Conservation (phyloP, 2,888 invertebrate species). For the Brassicogethes aeneus region DNA sequence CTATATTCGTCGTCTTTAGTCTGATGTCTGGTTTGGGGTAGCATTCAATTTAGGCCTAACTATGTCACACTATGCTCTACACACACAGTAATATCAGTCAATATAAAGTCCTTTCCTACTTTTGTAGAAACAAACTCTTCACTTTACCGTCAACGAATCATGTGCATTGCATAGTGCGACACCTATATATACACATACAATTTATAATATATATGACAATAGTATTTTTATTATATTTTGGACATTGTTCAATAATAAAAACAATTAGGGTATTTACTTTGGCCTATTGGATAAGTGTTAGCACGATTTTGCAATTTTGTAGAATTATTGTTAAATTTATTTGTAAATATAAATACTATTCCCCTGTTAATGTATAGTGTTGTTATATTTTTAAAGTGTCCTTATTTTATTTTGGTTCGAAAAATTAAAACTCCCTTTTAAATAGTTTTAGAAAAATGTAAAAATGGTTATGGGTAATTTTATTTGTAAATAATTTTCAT, state of each 20-base stretch:
- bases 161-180: constrained; percentile 27
- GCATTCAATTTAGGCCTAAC: constrained; percentile 24
- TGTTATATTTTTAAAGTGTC: constrained; percentile 24
- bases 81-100: background rate
- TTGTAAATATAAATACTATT: constrained; percentile 22
- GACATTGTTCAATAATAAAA: constrained; percentile 25
- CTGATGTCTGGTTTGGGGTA: constrained; percentile 9
- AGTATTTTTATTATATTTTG: constrained; percentile 39
- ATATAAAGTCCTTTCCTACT: background rate
- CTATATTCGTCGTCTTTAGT: constrained; percentile 16
- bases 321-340: constrained; percentile 22
- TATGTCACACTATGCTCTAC: constrained; percentile 11
- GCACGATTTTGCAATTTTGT: constrained; percentile 23
- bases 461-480: constrained; percentile 4
- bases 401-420: constrained; percentile 18
- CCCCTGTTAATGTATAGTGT: constrained; percentile 25
- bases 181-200: constrained; percentile 22
- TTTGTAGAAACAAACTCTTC: constrained; percentile 5
- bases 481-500: constrained; percentile 16
- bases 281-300: constrained; percentile 21
- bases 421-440: constrained; percentile 13
- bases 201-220: constrained; percentile 36
- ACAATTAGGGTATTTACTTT: constrained; percentile 17
- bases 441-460: constrained; percentile 1
- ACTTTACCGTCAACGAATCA: constrained; percentile 12